Evolutionary conservation across 2,113 vertebrate genomes (phyloP).

Genomic region (Pseudonaja textilis): DNA sequence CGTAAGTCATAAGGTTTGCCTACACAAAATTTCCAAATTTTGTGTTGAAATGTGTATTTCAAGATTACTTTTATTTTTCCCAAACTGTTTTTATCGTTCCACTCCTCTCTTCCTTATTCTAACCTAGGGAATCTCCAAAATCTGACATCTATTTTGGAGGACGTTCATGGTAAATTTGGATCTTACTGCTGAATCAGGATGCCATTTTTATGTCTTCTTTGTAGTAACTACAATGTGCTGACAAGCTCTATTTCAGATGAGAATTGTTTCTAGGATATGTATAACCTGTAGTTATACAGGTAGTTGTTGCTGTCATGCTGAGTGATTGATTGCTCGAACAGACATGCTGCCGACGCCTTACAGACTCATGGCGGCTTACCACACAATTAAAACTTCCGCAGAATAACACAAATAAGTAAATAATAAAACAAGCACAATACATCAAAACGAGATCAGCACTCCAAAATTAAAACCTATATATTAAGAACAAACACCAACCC

Average conservation of each 20-base stretch:
- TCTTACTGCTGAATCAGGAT: background rate
- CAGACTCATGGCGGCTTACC: background rate
- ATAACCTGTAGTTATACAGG: background rate
- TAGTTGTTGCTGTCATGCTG: background rate
- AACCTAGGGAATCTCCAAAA: background rate
- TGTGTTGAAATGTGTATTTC: background rate
- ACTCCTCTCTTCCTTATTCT: background rate
- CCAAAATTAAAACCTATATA: background rate
- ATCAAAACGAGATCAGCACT: background rate
- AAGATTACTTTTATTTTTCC: background rate
- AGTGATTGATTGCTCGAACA: background rate
- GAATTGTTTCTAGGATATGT: background rate
- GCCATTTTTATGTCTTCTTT: background rate
- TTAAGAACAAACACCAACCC: background rate
- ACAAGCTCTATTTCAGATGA: background rate
- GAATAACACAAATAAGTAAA: background rate
- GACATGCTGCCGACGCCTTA: background rate
- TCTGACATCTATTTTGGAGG: background rate
- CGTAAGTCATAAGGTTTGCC: background rate
- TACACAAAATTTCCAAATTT: background rate
- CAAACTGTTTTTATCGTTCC: background rate
- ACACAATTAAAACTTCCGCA: background rate
- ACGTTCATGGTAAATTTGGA: background rate
- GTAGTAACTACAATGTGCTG: background rate
- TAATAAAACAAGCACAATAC: background rate